Base-by-base conservation (phyloP, 2,113 vertebrate genomes). In the Ageneiosus marmoratus region DNA sequence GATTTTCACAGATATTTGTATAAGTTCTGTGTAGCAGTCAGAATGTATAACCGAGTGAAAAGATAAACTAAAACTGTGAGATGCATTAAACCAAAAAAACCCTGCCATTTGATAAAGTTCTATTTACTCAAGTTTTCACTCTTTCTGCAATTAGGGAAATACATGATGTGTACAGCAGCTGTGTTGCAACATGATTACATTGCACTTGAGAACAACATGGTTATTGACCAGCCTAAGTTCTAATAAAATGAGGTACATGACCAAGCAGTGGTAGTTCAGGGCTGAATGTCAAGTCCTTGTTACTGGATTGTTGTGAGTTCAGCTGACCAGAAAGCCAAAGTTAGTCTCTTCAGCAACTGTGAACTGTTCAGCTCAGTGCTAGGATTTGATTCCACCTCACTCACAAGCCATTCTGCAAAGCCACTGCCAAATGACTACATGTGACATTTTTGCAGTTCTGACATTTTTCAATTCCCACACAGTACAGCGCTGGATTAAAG, bases 401-500 rank as follows among this genome's bases (percentile, higher is more conserved):
- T 24, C 65, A 3, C 44, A 44, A 69, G 65, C 24, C 69, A n/a
- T 18, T 76, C 7, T 5, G 9, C 9, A 37, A 76, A 76, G 50
- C 46, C n/a, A 16, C 44, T 32, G 44, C 70, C 48, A 32, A 18
- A 53, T 37, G 50, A 76, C 32, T 34, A 6, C 48, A 75, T 34
- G 27, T 4, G 9, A 75, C 50, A 3, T 7, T 76, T 76, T 55
- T 55, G 48, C n/a, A 20, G 27, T 20, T 74, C 48, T 48, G 51
- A 20, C 48, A 34, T 76, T 76, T 37, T 37, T 24, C 34, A 55
- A 78, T 60, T 58, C 76, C 55, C 44, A 41, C 75, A 56, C 53
- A 58, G 58, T 15, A 22, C 65, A 29, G 15, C 5, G 24, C 34
- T 22, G 51, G 67, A 81, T 81, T n/a, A 81, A 72, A 81, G 79